Conservation (phyloP, 2,113 vertebrate genomes). For the Engystomops pustulosus region DNA sequence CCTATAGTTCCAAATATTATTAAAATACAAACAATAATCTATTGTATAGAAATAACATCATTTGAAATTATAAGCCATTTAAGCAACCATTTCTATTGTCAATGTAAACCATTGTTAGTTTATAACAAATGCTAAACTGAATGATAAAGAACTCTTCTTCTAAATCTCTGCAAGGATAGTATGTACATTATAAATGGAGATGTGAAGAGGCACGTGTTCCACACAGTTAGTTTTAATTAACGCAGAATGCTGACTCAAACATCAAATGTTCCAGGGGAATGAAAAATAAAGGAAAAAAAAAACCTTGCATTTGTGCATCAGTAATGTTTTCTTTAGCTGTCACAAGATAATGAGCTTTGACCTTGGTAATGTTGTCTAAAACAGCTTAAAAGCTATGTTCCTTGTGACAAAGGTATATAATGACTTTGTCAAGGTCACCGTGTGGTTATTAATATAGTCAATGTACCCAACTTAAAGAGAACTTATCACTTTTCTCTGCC, state of each 20-base stretch:
- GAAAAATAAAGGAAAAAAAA: not conserved
- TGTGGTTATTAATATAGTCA: not conserved
- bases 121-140: not conserved
- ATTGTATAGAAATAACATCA: not conserved
- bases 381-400: not conserved
- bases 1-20: too few relatives aligned
- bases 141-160: slow-evolving; percentile 3
- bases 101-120: not conserved
- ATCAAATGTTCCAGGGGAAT: not conserved
- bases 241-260: slow-evolving; percentile 18
- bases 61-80: not conserved
- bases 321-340: slow-evolving; percentile 4
- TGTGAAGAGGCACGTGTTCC: not conserved
- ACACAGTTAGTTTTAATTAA: slow-evolving; percentile 25
- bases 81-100: not conserved
- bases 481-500: not conserved
- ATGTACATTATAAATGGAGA: not conserved
- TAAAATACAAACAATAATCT: not conserved
- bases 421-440: slow-evolving; percentile 11
- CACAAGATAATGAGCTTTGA: slow-evolving; percentile 28
- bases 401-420: not conserved
- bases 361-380: not conserved
- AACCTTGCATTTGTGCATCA: slow-evolving; percentile 27
- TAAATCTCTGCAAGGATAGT: not conserved
- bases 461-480: not conserved